Conservation (phyloP, 2,888 invertebrate species). For the Macrophya alboannulata region DNA sequence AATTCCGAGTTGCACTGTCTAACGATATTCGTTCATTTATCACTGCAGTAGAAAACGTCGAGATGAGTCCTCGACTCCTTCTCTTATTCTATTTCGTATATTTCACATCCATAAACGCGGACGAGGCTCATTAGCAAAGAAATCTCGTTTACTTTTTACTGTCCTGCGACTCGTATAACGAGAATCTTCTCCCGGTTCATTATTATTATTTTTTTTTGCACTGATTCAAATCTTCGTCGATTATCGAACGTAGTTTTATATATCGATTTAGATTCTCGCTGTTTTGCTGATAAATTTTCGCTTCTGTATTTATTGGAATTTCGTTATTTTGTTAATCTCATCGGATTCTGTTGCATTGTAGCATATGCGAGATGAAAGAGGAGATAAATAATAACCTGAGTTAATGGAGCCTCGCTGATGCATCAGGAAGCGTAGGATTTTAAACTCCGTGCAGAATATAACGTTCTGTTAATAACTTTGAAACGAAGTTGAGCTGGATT, state of each 20-base stretch:
- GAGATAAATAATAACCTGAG: background rate
- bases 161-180: background rate
- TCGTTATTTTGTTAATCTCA: background rate
- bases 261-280: background rate
- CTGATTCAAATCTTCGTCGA: background rate
- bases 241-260: background rate
- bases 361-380: background rate
- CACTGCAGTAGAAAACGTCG: background rate
- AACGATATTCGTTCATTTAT: background rate
- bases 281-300: background rate
- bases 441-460: background rate
- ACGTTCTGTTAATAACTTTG: conserved; percentile 50
- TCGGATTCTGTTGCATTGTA: background rate
- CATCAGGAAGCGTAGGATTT: conserved; percentile 24
- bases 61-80: background rate
- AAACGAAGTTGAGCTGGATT: conserved; percentile 48
- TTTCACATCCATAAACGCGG: background rate
- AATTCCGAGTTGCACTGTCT: background rate
- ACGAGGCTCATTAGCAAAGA: conserved; percentile 8
- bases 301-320: background rate
- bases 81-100: background rate
- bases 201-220: background rate
- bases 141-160: background rate
- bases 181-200: background rate
- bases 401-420: background rate